Evolutionary conservation across 2,888 invertebrate genomes (phyloP).

Genomic region (Melolontha melolontha): DNA sequence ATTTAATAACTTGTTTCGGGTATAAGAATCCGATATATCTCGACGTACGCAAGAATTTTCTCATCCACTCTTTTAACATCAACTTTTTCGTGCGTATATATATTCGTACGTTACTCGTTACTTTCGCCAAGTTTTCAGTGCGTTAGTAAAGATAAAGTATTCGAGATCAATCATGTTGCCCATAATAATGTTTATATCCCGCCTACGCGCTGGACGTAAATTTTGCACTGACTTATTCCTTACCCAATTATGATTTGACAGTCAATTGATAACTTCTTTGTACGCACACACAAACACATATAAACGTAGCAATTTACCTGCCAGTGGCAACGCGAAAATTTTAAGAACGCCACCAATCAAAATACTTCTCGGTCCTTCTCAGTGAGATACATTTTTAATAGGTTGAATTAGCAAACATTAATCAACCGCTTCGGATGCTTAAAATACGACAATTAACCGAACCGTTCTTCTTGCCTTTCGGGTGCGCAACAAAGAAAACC

Average conservation of each 20-base stretch:
- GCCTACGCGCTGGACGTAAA: slow-evolving; percentile 52
- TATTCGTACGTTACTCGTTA: slow-evolving; percentile 18
- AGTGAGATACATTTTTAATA: slow-evolving; percentile 42
- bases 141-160: slow-evolving; percentile 44
- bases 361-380: slow-evolving; percentile 39
- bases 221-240: slow-evolving; percentile 46
- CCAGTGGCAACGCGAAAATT: slow-evolving; percentile 50
- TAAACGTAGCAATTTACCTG: slow-evolving; percentile 55
- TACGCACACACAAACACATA: slow-evolving; percentile 52
- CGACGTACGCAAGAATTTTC: no score
- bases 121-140: slow-evolving; percentile 2
- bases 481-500: slow-evolving; percentile 11
- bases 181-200: slow-evolving; percentile 50
- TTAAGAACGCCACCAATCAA: slow-evolving; percentile 49
- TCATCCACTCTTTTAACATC: neutral
- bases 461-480: slow-evolving; percentile 20
- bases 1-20: no score
- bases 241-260: slow-evolving; percentile 61
- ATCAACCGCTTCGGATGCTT: slow-evolving; percentile 38
- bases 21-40: no score
- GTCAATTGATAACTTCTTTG: slow-evolving; percentile 61
- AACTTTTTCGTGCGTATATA: slow-evolving; percentile 1
- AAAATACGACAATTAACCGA: slow-evolving; percentile 34
- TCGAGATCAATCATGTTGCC: slow-evolving; percentile 52
- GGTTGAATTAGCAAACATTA: slow-evolving; percentile 42